Evolutionary conservation across 2,888 invertebrate species (phyloP).

Genomic region (Pyrrhosoma nymphula): DNA sequence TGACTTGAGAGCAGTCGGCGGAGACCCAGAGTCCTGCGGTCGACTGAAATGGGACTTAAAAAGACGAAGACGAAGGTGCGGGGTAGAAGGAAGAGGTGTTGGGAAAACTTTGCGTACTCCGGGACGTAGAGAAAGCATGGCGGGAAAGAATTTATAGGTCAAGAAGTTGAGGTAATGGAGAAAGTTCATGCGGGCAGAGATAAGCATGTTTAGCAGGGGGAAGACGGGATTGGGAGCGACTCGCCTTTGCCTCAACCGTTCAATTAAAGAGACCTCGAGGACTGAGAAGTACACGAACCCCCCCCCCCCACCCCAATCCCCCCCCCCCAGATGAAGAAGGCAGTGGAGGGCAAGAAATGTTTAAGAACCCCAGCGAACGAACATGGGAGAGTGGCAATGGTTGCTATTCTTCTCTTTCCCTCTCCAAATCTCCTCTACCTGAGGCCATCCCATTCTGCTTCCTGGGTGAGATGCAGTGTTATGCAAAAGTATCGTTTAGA

Average conservation of each 20-base stretch:
- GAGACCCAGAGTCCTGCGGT: neutral
- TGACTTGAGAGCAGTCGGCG: neutral
- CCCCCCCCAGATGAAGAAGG: neutral
- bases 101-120: neutral
- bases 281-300: neutral
- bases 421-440: neutral
- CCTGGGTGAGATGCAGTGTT: neutral
- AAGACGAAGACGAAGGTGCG: neutral
- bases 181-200: neutral
- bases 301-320: neutral
- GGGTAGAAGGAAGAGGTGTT: neutral
- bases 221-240: neutral
- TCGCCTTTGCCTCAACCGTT: neutral
- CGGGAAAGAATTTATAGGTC: constrained; percentile 38
- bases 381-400: neutral
- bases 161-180: constrained; percentile 13
- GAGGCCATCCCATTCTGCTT: too few species aligned
- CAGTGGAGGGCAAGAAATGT: neutral
- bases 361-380: neutral
- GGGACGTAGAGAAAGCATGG: neutral
- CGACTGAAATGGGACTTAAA: neutral
- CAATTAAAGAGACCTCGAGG: neutral
- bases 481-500: too few species aligned
- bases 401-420: neutral
- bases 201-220: neutral